Conservation (phyloP, 2,797 vertebrate species). For the Pseudochirops cupreus region DNA sequence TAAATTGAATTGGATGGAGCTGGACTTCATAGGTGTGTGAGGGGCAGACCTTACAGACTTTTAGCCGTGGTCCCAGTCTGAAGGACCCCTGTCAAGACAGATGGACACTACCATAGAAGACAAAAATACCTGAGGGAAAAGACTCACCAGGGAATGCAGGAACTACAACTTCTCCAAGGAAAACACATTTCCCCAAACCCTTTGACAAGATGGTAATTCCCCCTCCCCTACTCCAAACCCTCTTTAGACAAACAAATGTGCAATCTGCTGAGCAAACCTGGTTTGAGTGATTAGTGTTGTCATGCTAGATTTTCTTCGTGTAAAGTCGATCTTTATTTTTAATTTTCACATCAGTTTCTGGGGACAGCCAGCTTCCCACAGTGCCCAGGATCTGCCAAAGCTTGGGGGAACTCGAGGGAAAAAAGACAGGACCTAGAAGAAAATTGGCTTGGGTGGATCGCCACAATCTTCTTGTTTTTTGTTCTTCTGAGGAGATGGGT, state of each 20-base stretch:
- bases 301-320: conserved; percentile 70
- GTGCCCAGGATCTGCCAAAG: neutral
- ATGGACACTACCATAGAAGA: neutral
- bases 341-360: conserved; percentile 45
- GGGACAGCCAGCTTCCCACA: conserved; percentile 58
- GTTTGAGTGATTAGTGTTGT: conserved; percentile 57
- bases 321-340: conserved; percentile 75
- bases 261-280: conserved; percentile 24
- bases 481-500: conserved; percentile 66
- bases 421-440: conserved; percentile 45
- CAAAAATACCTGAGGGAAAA: neutral
- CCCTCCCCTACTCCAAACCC: neutral
- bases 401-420: neutral
- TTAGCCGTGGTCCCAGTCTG: neutral
- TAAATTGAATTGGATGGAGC: neutral
- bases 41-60: neutral
- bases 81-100: neutral
- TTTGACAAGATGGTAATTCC: neutral
- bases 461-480: conserved; percentile 66
- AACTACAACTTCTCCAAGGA: neutral
- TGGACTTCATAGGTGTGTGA: neutral
- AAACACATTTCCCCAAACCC: neutral
- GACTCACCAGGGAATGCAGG: no score
- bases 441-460: conserved; percentile 62
- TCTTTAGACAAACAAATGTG: conserved; percentile 45